Conservation (phyloP, 2,888 invertebrate genomes). For the Nycteola revayana region DNA sequence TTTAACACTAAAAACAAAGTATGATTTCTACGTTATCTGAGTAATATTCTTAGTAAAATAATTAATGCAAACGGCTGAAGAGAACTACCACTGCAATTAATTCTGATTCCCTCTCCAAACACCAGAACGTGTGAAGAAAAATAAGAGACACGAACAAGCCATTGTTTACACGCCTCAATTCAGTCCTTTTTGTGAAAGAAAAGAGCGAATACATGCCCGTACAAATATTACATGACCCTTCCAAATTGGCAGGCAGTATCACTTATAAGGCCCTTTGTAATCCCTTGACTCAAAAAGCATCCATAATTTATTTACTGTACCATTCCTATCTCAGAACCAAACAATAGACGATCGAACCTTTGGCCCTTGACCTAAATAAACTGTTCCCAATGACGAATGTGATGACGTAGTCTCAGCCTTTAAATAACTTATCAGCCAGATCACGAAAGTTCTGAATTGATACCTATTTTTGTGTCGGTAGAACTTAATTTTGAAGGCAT, state of each 20-base stretch:
- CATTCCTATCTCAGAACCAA: constrained; percentile 7
- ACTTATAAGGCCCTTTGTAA: constrained; percentile 15
- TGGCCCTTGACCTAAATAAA: constrained; percentile 45
- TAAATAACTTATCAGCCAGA: constrained; percentile 1
- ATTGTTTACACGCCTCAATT: constrained; percentile 9
- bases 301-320: constrained; percentile 25
- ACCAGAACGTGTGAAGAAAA: constrained; percentile 18
- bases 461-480: too few relatives aligned
- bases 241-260: constrained; percentile 20
- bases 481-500: too few relatives aligned
- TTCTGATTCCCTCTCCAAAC: constrained; percentile 13
- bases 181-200: constrained; percentile 14
- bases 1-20: too few relatives aligned
- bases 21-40: too few relatives aligned
- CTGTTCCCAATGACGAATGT: constrained; percentile 33
- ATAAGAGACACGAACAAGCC: constrained; percentile 12
- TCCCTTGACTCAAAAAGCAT: constrained; percentile 20
- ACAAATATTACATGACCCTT: constrained; percentile 16
- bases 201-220: constrained; percentile 18
- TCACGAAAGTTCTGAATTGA: too few relatives aligned
- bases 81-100: too few relatives aligned
- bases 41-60: too few relatives aligned
- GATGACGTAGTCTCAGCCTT: not conserved
- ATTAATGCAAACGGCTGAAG: too few relatives aligned
- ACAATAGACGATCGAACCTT: constrained; percentile 16